Evolutionary conservation across 2,888 invertebrate species (phyloP).

Genomic region (Drosophila fulvimacula): DNA sequence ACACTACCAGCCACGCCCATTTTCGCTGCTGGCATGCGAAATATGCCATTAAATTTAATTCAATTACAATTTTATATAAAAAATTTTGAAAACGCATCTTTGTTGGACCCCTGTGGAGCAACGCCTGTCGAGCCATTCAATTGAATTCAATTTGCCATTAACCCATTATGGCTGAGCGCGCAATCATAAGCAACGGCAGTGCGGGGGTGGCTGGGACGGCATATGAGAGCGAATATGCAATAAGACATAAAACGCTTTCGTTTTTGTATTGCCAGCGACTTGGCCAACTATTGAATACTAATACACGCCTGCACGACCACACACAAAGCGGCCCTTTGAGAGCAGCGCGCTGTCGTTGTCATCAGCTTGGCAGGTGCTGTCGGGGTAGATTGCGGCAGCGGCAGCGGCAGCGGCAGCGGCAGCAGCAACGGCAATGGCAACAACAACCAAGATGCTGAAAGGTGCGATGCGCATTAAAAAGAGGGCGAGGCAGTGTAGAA

Average conservation of each 20-base stretch:
- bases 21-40: conserved; percentile 62
- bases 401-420: too few species aligned
- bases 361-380: conserved; percentile 47
- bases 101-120: conserved; percentile 7
- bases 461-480: conserved; percentile 67
- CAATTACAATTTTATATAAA: conserved; percentile 75
- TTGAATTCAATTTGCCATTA: conserved; percentile 80
- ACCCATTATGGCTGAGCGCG: conserved; percentile 76
- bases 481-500: conserved; percentile 58
- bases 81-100: conserved; percentile 57
- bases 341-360: conserved; percentile 42
- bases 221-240: conserved; percentile 66
- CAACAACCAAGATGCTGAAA: conserved; percentile 40
- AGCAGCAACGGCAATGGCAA: conserved; percentile 9
- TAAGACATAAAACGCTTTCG: conserved; percentile 71
- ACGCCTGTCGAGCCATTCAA: conserved; percentile 50
- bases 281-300: conserved; percentile 77
- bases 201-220: conserved; percentile 25
- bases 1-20: conserved; percentile 54
- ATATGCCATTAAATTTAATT: conserved; percentile 82
- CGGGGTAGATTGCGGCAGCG: conserved; percentile 53
- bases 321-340: conserved; percentile 76
- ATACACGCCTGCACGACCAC: conserved; percentile 61
- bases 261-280: conserved; percentile 36
- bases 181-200: conserved; percentile 66